These are phyloP conservation scores for Acestrorhynchus altus DNA, from an alignment of 2,797 vertebrate genomes.

Conservation along the genomic window DNA sequence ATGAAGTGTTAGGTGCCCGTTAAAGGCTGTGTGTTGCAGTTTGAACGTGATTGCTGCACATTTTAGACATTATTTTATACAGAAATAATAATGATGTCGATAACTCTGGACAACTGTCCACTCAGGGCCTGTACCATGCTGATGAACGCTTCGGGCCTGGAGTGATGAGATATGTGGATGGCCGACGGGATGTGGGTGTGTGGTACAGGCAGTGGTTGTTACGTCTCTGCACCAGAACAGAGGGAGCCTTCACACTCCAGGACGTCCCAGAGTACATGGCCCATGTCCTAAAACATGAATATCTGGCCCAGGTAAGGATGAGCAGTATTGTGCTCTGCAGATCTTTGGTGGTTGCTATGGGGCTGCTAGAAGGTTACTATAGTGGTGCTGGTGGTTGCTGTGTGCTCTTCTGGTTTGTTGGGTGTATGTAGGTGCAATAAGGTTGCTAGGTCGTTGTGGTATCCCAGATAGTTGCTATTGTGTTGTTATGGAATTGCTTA, in stretches of 20 bases:
- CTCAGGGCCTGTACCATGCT: conserved; percentile 84
- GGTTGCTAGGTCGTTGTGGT: too few species aligned
- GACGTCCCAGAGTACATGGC: conserved; percentile 72
- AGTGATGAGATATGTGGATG: conserved; percentile 78
- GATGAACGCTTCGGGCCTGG: conserved; percentile 86
- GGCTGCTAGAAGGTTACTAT: too few species aligned
- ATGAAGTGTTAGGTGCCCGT: background rate
- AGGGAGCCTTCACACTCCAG: conserved; percentile 74
- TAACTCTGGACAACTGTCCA: background rate
- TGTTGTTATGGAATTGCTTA: too few species aligned
- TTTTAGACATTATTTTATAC: too few species aligned
- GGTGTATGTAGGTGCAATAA: too few species aligned
- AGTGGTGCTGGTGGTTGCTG: too few species aligned
- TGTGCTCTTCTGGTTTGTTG: too few species aligned
- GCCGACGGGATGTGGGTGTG: conserved; percentile 83
- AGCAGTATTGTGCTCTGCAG: background rate
- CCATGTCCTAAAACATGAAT: conserved; percentile 28
- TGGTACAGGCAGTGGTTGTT: conserved; percentile 82
- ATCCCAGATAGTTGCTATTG: too few species aligned
- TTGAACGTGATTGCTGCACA: background rate
- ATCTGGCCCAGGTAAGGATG: conserved; percentile 32
- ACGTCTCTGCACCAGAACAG: conserved; percentile 73
- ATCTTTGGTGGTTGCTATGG: too few species aligned
- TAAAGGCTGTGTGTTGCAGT: background rate
- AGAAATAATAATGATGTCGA: background rate